Base-by-base conservation (phyloP, 2,113 vertebrate genomes). In the Sceloporus tristichus region DNA sequence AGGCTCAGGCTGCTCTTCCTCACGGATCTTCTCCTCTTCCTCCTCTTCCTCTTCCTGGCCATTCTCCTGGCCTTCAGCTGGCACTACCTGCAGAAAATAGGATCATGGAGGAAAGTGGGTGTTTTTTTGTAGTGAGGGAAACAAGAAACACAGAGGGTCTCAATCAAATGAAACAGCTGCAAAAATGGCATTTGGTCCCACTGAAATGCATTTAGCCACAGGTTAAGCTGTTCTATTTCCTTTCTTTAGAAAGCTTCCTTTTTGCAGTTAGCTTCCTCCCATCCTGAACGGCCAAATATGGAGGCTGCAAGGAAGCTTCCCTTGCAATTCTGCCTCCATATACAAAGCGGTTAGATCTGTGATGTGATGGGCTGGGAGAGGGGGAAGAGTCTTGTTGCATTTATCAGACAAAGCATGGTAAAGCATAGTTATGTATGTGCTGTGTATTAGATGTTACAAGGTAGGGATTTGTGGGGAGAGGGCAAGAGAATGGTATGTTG, bases 51-150 rank as follows among this genome's bases (percentile, higher is more conserved):
- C 96, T 1, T 96, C 95, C 86, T 98, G 97, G n/a, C 98, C 98
- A 34, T 98, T 98, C 92, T 98, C 98, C 88, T 98, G 97, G 81
- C 94, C 94, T 86, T 98, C 97, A 9, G 96, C 93, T 18, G 97
- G 95, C 5, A 98, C 98, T n/a, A 98, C 97, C 98, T 98, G n/a
- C 0, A 19, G 70, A n/a, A 54, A 16, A 48, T 23, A 59, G 0
- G 23, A 73, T 27, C 8, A n/a, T 53, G 4, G 65, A 42, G 40
- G 34, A 2, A 48, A 3, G 19, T 66, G 66, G 56, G 19, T 70
- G 1, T 62, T 10, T 10, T 59, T 10, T 59, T 6, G 10, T 11
- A 59, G 56, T 56, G 54, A 9, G 9, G 34, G n/a, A 18, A 16
- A 9, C 34, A 40, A 7, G 23, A 59, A n/a, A 80, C 54, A 18